Conservation (phyloP, 2,888 invertebrate genomes). For the Papilio protenor region DNA sequence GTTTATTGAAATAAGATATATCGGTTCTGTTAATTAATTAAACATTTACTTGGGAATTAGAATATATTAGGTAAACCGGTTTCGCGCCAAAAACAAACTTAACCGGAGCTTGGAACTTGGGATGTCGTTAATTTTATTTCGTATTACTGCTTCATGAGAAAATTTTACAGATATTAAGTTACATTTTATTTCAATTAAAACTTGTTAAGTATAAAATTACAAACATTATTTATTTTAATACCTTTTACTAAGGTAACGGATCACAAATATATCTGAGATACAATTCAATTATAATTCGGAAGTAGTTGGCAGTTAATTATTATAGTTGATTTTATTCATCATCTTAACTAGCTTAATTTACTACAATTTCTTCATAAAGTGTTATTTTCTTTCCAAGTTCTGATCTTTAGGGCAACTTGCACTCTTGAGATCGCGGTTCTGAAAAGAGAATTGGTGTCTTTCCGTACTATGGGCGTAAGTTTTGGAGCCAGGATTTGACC, state of each 20-base stretch:
- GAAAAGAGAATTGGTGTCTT: too few relatives aligned
- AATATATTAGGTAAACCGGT: constrained; percentile 1
- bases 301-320: too few relatives aligned
- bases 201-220: background rate
- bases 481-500: too few relatives aligned
- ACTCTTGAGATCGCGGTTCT: too few relatives aligned
- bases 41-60: constrained; percentile 7
- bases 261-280: background rate
- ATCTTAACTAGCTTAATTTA: too few relatives aligned
- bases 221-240: background rate
- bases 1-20: constrained; percentile 21
- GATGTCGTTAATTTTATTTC: constrained; percentile 5
- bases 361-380: too few relatives aligned
- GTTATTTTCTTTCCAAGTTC: too few relatives aligned
- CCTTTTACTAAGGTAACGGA: background rate
- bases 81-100: constrained; percentile 8
- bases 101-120: constrained; percentile 11
- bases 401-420: too few relatives aligned
- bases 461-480: too few relatives aligned
- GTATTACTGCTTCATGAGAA: background rate
- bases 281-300: too few relatives aligned
- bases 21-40: constrained; percentile 11
- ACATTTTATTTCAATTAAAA: background rate
- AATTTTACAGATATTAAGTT: background rate
- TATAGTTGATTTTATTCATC: too few relatives aligned